Evolutionary conservation across 1,140 invertebrate species (phyloP).

Genomic region (Philopotamus ludificatus): DNA sequence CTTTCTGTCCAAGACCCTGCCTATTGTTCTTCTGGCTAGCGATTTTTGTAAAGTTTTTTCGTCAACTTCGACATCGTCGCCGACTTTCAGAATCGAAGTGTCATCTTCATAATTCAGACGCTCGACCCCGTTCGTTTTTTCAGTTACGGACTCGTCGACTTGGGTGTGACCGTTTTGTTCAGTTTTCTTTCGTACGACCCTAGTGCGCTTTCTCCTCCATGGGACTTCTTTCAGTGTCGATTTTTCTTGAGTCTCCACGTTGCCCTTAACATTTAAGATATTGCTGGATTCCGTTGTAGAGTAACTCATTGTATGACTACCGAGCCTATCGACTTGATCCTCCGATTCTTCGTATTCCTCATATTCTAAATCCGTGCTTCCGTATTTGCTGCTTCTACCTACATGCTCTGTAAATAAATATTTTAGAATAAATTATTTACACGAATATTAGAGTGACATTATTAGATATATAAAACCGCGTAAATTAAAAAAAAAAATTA

Average conservation of each 20-base stretch:
- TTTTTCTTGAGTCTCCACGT: slow-evolving; percentile 35
- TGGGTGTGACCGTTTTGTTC: slow-evolving; percentile 9
- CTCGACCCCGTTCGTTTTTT: not conserved
- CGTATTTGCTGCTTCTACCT: slow-evolving; percentile 30
- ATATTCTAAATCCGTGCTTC: slow-evolving; percentile 25
- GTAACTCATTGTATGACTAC: slow-evolving; percentile 15
- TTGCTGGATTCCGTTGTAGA: slow-evolving; percentile 33
- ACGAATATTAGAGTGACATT: too few relatives aligned
- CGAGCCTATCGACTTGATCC: slow-evolving; percentile 8
- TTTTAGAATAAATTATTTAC: too few relatives aligned
- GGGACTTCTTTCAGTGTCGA: slow-evolving; percentile 35
- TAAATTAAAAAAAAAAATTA: too few relatives aligned
- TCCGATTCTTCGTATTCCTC: slow-evolving; percentile 23
- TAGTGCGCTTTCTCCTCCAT: slow-evolving; percentile 39
- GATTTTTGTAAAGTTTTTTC: not conserved
- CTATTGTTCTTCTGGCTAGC: slow-evolving; percentile 19
- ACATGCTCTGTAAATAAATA: slow-evolving; percentile 30
- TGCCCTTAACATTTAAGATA: slow-evolving; percentile 35
- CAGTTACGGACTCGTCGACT: slow-evolving; percentile 42
- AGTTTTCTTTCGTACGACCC: slow-evolving; percentile 35
- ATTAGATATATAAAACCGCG: too few relatives aligned
- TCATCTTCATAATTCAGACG: not conserved
- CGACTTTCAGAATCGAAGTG: not conserved
- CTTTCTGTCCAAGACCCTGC: slow-evolving; percentile 13
- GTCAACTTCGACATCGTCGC: not conserved